Conservation (phyloP, 92 coral and sea anemone species). For the Parazoanthus darwini region DNA sequence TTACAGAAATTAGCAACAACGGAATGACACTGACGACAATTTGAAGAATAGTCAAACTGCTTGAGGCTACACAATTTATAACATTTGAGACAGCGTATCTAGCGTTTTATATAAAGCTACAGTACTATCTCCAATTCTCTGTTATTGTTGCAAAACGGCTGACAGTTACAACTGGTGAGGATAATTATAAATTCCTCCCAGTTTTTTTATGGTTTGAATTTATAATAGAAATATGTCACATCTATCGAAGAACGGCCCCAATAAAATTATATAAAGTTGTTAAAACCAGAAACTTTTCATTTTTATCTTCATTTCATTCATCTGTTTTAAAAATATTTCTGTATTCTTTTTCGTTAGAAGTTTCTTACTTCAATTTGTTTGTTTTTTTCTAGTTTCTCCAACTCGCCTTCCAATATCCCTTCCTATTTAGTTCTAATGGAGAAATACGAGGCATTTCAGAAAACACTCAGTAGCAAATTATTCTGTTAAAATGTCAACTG, state of each 20-base stretch:
- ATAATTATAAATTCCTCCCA: not conserved
- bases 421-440: not conserved
- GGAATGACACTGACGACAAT: not conserved
- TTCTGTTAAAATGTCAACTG: not conserved
- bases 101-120: too few species aligned
- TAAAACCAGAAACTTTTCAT: not conserved
- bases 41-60: not conserved
- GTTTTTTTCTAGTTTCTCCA: not conserved
- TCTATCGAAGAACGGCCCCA: not conserved
- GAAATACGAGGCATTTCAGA: not conserved
- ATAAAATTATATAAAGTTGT: not conserved
- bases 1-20: slow-evolving; percentile 28
- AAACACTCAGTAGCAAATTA: not conserved
- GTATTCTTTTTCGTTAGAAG: too few species aligned
- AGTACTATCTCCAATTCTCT: too few species aligned
- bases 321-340: too few species aligned
- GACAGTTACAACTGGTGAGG: not conserved
- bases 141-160: not conserved
- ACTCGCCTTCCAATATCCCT: not conserved
- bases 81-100: not conserved
- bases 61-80: slow-evolving; percentile 3
- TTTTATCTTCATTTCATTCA: too few species aligned
- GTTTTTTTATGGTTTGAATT: too few species aligned
- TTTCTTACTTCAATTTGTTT: too few species aligned
- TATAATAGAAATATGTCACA: not conserved